Base-by-base conservation (phyloP, 2,113 vertebrate species). In the Chionodraco myersi region DNA sequence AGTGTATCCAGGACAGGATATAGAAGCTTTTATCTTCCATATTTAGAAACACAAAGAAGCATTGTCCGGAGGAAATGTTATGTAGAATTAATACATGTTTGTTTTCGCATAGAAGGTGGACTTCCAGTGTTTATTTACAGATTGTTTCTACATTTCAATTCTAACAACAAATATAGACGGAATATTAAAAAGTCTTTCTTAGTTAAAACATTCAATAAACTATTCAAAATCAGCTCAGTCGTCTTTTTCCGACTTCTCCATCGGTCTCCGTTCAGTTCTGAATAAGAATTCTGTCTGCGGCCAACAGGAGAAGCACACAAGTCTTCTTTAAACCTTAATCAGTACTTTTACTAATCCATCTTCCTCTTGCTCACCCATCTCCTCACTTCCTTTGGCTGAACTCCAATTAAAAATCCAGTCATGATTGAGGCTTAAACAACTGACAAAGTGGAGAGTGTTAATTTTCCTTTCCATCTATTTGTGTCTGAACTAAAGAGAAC, bases 401-500 rank as follows among this genome's bases (percentile, higher is more conserved):
- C 15, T 56, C 61, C 61, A 75, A 78, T 89, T 83, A 85, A 72
- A 75, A 89, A 18, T 47, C 67, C 2, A 79, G 77, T 70, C 72
- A 61, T 69, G 66, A 69, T 77, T 80, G 67, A 18, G 64, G 69
- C 70, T 80, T 30, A 26, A 82, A 74, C 74, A 59, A 64, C 36
- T 45, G 56, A 71, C 57, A 73, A 76, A 65, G 21, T 21, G 21
- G 26, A 64, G 16, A 52, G 34, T 58, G n/a, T 72, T 80, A 54
- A 86, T 86, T 85, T 47, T 61, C 58, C 68, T 60, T 59, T 65
- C 65, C 48, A 75, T 83, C 69, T 70, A 62, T 84, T 86, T 79
- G 67, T 45, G 77, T 72, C 64, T 73, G 30, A 76, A 62, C 58
- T 81, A 85, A 85, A 84, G 81, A 69, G 68, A 80, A 88, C 57